Percentiles rank a stretch among this genome's conserved stretches.
Conservation (phyloP, 2,113 vertebrate species). For the Lophotis ruficrista region DNA sequence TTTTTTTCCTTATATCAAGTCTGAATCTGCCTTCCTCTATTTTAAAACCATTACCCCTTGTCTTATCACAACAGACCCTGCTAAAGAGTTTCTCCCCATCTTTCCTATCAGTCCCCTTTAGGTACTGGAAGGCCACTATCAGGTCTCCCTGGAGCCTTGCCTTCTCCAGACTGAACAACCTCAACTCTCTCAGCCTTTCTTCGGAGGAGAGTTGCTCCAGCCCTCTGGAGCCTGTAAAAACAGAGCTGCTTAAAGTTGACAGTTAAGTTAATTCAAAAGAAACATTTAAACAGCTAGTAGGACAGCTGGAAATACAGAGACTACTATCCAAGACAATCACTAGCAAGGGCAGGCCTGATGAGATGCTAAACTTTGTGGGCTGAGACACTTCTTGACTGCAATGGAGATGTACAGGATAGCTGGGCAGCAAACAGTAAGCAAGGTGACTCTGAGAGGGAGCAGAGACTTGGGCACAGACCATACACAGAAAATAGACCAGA, state of each 20-base stretch:
- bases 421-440: neutral
- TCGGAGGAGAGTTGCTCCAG: too few species aligned
- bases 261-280: conserved; percentile 5
- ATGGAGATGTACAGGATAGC: neutral
- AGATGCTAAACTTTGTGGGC: neutral
- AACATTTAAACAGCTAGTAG: neutral
- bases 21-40: too few species aligned
- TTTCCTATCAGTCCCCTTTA: too few species aligned
- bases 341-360: neutral
- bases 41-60: too few species aligned
- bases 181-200: too few species aligned
- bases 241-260: conserved; percentile 9
- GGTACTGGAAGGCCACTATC: too few species aligned
- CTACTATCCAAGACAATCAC: neutral
- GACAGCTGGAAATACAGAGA: neutral
- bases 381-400: neutral
- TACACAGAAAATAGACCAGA: neutral
- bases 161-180: too few species aligned
- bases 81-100: too few species aligned
- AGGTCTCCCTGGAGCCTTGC: too few species aligned
- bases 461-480: neutral
- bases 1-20: too few species aligned
- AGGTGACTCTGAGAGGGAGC: neutral
- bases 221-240: neutral
- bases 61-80: too few species aligned